A percentile compares a stretch with the other conserved stretches of the same genome.
These are phyloP conservation scores for Crocodylus rhombifer DNA, from an alignment of 2,797 vertebrate species.

Conservation along the genomic window DNA sequence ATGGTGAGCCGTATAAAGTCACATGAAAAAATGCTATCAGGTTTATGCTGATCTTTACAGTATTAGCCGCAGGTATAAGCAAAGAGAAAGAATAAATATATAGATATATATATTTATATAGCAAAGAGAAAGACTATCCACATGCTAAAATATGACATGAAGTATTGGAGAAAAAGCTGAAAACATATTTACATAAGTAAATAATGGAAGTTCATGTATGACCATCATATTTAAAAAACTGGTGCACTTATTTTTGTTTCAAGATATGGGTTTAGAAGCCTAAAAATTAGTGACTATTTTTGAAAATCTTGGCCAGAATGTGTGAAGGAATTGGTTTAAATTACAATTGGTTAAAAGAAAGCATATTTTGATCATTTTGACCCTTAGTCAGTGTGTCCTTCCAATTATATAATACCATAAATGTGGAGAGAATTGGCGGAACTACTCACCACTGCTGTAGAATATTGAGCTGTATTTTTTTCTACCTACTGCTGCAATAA, in stretches of 20 bases:
- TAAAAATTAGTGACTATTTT: background rate
- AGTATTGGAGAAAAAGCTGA: background rate
- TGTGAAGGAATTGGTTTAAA: background rate
- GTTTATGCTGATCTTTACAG: background rate
- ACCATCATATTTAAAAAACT: background rate
- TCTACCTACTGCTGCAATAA: background rate
- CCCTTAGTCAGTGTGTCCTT: constrained; percentile 2
- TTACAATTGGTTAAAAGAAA: background rate
- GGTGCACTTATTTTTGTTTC: background rate
- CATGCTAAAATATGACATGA: background rate
- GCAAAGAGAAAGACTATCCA: background rate
- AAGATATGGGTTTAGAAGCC: background rate
- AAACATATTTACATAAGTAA: background rate
- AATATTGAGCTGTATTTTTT: background rate
- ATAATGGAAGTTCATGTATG: background rate
- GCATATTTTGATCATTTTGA: background rate
- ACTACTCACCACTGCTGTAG: background rate
- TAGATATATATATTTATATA: too few relatives aligned
- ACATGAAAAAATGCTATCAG: background rate
- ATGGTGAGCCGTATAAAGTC: background rate
- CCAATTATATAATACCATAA: background rate
- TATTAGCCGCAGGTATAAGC: background rate
- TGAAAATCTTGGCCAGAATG: background rate
- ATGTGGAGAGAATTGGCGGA: background rate
- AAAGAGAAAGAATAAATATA: too few relatives aligned